Percentiles rank a stretch among this genome's conserved stretches.
These are phyloP conservation scores for Centrocercus urophasianus DNA, from an alignment of 2,113 vertebrate species.

Conservation along the genomic window DNA sequence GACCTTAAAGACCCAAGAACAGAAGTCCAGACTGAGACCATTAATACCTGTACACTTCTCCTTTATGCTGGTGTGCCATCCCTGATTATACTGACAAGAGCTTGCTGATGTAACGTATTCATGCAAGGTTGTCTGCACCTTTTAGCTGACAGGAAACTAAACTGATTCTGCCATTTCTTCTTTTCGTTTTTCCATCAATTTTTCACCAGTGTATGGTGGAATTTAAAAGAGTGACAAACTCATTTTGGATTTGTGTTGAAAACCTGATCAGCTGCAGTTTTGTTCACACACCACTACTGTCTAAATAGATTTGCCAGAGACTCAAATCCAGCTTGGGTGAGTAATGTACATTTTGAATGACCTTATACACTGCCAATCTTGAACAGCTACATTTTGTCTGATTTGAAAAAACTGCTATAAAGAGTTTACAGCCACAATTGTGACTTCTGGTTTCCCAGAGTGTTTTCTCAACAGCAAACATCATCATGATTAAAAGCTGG, in stretches of 20 bases:
- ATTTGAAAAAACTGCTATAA: background rate
- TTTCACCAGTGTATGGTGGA: background rate
- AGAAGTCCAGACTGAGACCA: background rate
- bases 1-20: background rate
- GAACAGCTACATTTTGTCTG: background rate
- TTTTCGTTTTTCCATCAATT: constrained; percentile 45
- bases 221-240: constrained; percentile 62
- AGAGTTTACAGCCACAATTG: background rate
- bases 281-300: background rate
- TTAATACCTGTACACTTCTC: background rate
- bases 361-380: background rate
- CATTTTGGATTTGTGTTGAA: constrained; percentile 42
- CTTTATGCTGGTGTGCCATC: background rate
- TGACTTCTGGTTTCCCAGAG: background rate
- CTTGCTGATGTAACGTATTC: background rate
- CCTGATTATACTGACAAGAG: background rate
- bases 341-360: background rate
- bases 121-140: background rate
- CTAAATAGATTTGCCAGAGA: constrained; percentile 28
- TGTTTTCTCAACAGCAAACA: background rate
- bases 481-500: background rate
- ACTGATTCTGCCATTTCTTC: constrained; percentile 50
- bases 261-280: background rate
- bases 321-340: background rate
- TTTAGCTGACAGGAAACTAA: background rate